Conservation (phyloP, 2,113 vertebrate species). For the Alouatta palliata region DNA sequence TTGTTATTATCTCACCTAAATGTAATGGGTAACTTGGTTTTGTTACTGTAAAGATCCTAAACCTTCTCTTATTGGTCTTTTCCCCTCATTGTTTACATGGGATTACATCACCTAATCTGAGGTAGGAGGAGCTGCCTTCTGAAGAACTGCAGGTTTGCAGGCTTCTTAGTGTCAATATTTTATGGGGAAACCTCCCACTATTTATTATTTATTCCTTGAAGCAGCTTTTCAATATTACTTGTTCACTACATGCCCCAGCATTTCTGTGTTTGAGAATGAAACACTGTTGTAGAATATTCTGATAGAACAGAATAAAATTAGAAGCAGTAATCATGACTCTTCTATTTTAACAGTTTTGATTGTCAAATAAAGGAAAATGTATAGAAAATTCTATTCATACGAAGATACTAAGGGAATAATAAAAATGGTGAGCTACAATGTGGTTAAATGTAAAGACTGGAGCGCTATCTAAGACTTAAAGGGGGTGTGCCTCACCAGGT, state of each 20-base stretch:
- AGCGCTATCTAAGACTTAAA: background rate
- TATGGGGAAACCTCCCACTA: background rate
- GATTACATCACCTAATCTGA: background rate
- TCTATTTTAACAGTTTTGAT: background rate
- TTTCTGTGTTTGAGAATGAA: conserved; percentile 36
- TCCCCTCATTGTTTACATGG: background rate
- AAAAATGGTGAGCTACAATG: background rate
- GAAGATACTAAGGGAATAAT: background rate
- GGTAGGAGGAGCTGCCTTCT: background rate
- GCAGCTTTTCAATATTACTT: background rate
- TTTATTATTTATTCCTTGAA: background rate
- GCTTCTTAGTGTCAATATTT: background rate
- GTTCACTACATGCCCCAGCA: background rate
- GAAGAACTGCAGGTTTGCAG: background rate
- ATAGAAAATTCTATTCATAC: background rate
- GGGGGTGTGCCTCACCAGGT: fast-evolving
- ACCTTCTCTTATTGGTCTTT: background rate
- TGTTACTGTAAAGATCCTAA: background rate
- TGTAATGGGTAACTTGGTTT: background rate
- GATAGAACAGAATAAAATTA: background rate
- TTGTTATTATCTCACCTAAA: background rate
- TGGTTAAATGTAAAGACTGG: background rate
- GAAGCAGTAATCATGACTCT: background rate
- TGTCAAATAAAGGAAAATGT: conserved; percentile 21
- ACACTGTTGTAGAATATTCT: background rate